Evolutionary conservation across 2,113 vertebrate genomes (phyloP), one percentile per base, ranked within the genome.

Genomic region (Sturnus vulgaris): DNA sequence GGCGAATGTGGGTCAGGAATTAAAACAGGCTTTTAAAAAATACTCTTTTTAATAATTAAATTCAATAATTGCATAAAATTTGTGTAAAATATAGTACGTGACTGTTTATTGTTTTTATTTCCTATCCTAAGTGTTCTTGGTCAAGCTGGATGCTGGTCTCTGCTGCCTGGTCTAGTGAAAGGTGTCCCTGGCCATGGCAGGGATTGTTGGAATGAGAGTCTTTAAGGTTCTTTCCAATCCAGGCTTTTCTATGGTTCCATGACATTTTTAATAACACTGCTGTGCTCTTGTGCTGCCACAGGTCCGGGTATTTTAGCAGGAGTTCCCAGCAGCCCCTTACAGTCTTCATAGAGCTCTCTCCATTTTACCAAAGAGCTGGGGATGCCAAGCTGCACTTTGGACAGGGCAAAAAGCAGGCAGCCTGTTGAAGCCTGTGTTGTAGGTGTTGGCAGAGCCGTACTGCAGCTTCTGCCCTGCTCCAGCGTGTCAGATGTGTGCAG

Each of bases 311-410:
- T 89, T 64, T 39, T 23, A 20, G 21, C 19, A 19, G 17, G 12
- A 30, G 27, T 11, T 11, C 19, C 10, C 6, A 1, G 1, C 2
- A 13, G 24, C 31, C 11, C 5, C 0, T 0, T 17, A 0, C 1
- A 5, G 9, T 64, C 21, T 22, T 55, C 2, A 1, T 39, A 4
- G 12, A 24, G 21, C n/a, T 57, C 21, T 18, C 12, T 25, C 0
- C 25, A 6, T 61, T 70, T 77, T 57, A 8, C 28, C 37, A 8
- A n/a, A 20, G 56, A 12, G 27, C 11, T 52, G n/a, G 10, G 1
- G 3, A 3, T 72, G 28, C 17, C 40, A 10, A 2, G 3, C 11
- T 71, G 12, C 21, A n/a, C 6, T 52, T 68, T 40, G 15, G 18
- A 3, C 12, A 19, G 24, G 19, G 15, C 3, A 8, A 27, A 64